phyloP scores from a whole-genome alignment of 2,113 vertebrate genomes.

The Prolemur simus region DNA sequence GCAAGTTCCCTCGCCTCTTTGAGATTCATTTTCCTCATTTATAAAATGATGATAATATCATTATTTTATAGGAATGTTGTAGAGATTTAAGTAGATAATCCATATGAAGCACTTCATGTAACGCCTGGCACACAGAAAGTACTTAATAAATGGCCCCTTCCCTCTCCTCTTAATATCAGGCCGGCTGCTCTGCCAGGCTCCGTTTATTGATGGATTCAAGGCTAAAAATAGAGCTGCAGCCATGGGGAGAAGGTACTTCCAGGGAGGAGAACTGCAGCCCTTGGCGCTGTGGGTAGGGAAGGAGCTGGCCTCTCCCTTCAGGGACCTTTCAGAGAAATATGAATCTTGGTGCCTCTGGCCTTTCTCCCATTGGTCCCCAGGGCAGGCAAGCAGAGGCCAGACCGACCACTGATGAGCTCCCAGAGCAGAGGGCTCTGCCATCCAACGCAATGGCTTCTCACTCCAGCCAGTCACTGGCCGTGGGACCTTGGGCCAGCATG shows the following conservation, averaged over 20 bases:
- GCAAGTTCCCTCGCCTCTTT: neutral
- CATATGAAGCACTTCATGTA: neutral
- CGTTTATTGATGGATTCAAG: slow-evolving; percentile 67
- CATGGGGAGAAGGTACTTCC: slow-evolving; percentile 48
- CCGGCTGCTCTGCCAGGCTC: slow-evolving; percentile 47
- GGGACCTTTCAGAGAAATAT: neutral
- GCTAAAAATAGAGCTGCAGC: slow-evolving; percentile 71
- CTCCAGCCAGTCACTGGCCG: neutral
- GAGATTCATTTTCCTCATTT: slow-evolving; percentile 16
- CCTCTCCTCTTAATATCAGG: slow-evolving; percentile 42
- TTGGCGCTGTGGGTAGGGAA: neutral
- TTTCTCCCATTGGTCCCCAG: neutral
- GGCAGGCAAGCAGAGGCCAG: neutral
- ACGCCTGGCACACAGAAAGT: slow-evolving; percentile 5
- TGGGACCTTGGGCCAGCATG: slow-evolving; percentile 16
- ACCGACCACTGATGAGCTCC: neutral
- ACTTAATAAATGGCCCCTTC: slow-evolving; percentile 28
- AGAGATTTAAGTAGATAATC: slow-evolving; percentile 32
- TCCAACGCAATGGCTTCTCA: neutral
- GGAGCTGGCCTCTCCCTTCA: neutral
- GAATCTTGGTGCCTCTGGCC: neutral
- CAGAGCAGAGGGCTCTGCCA: neutral
- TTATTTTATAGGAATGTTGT: neutral
- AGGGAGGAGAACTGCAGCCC: neutral
- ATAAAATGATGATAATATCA: neutral